Evolutionary conservation across 2,113 vertebrate species (phyloP), one percentile per base, ranked within the genome.

Genomic region (Manacus vitellinus): DNA sequence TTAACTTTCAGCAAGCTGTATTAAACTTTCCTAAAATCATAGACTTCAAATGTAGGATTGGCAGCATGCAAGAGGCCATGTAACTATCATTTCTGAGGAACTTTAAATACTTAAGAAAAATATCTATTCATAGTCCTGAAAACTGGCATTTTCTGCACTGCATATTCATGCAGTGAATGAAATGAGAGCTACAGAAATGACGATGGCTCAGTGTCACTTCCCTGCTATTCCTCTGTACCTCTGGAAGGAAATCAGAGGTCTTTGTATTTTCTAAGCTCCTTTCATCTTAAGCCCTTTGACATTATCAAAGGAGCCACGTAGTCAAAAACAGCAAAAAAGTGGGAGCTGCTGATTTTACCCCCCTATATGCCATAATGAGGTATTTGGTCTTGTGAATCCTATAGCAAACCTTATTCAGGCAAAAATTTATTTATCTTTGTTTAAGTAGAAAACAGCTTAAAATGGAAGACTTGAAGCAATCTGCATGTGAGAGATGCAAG

Each of bases 251-350:
- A 92, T 39, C 39, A 44, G 75, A 84, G 28, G 59, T 44, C 33
- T 89, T 83, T 67, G 10, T 65, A 56, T 78, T 88, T 84, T 85
- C 47, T 51, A 92, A 93, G 24, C 43, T 88, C 14, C 63, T 96
- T 92, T 93, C 88, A 80, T 94, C 72, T 85, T 12, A 63, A 35
- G 33, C 20, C 16, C 67, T 77, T 90, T 86, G 88, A 94, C 89
- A 84, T 67, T 52, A 77, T 71, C n/a, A 46, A 72, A 94, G 52
- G 52, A 79, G 22, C 25, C 39, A 72, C 33, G 28, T n/a, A 76
- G n/a, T 86, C 47, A 84, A 80, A 92, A n/a, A 33, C 49, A 78
- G 28, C 9, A 71, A 65, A 35, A 47, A 84, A 79, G n/a, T 0
- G 5, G 39, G 55, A 71, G 49, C 46, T 88, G 49, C 49, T 49